These are phyloP conservation scores for Branchinecta lynchi DNA, from an alignment of 1,140 invertebrate genomes.

Conservation along the genomic window DNA sequence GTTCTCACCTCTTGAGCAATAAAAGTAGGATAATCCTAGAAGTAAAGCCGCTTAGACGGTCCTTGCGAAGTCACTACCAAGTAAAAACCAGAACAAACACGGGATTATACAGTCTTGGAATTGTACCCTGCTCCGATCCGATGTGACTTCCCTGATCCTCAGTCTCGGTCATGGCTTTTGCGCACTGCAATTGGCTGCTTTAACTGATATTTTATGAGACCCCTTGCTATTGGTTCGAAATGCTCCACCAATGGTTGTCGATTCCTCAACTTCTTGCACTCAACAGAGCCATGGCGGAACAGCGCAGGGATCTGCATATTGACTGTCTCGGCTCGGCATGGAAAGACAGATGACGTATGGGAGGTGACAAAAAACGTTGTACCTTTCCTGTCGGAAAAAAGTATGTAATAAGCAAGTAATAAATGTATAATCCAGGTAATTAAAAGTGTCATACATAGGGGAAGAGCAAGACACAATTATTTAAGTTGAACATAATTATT, in stretches of 20 bases:
- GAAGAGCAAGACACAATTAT: too few species aligned
- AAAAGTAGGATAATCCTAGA: slow-evolving; percentile 6
- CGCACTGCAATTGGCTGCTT: neutral
- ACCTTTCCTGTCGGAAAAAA: too few species aligned
- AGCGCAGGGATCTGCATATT: too few species aligned
- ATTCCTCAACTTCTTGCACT: slow-evolving; percentile 3
- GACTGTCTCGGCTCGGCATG: too few species aligned
- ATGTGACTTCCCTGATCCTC: neutral
- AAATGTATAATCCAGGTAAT: too few species aligned
- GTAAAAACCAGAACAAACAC: slow-evolving; percentile 11
- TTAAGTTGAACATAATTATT: too few species aligned
- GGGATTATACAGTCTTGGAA: neutral
- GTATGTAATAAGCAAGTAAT: too few species aligned
- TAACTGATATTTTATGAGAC: neutral
- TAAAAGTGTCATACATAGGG: too few species aligned
- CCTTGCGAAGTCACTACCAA: neutral
- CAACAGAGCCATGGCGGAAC: too few species aligned
- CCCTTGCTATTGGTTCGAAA: neutral
- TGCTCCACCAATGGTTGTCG: neutral
- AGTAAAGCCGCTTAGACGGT: slow-evolving; percentile 5
- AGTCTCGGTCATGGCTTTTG: slow-evolving; percentile 2
- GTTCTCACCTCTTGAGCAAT: slow-evolving; percentile 6
- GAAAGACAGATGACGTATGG: too few species aligned
- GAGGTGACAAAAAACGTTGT: too few species aligned
- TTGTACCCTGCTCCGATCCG: neutral